phyloP scores from a whole-genome alignment of 1,140 invertebrate genomes.

The Drosophila tani region DNA sequence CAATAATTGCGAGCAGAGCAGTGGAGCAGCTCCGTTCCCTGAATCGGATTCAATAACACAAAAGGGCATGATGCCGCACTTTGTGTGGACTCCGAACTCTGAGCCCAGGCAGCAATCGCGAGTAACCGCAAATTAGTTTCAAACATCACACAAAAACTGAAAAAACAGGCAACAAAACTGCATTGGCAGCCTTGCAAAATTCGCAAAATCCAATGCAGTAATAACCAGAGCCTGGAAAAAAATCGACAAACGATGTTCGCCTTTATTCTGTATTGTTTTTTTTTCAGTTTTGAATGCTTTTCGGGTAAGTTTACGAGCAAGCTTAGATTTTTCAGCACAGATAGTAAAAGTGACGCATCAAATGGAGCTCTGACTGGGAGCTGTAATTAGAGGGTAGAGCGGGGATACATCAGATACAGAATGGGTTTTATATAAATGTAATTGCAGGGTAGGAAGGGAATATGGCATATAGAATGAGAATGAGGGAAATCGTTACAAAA shows the following conservation, averaged over 20 bases:
- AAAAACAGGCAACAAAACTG: conserved; percentile 71
- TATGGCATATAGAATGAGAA: background rate
- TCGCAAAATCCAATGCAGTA: conserved; percentile 61
- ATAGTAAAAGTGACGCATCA: conserved; percentile 79
- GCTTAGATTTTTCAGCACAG: conserved; percentile 62
- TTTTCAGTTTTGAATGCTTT: conserved; percentile 12
- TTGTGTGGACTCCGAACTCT: conserved; percentile 44
- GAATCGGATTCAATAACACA: conserved; percentile 67
- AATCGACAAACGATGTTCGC: conserved; percentile 67
- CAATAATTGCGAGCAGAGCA: conserved; percentile 65
- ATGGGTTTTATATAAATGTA: background rate
- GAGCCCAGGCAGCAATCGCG: conserved; percentile 49
- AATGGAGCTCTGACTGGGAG: conserved; percentile 50
- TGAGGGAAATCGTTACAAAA: background rate
- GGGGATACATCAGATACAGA: conserved; percentile 8
- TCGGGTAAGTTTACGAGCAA: conserved; percentile 10
- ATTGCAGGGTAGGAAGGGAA: background rate
- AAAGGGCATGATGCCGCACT: conserved; percentile 81
- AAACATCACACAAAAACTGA: conserved; percentile 65
- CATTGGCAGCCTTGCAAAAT: conserved; percentile 69
- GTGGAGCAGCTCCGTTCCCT: conserved; percentile 20
- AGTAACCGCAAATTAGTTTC: conserved; percentile 81
- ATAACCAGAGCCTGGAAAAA: conserved; percentile 58
- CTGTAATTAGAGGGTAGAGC: conserved; percentile 14
- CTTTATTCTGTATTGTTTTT: conserved; percentile 50